Evolutionary conservation across 2,888 invertebrate species (phyloP), one percentile per base, ranked within the genome.

Genomic region (Rhamnusium bicolor): DNA sequence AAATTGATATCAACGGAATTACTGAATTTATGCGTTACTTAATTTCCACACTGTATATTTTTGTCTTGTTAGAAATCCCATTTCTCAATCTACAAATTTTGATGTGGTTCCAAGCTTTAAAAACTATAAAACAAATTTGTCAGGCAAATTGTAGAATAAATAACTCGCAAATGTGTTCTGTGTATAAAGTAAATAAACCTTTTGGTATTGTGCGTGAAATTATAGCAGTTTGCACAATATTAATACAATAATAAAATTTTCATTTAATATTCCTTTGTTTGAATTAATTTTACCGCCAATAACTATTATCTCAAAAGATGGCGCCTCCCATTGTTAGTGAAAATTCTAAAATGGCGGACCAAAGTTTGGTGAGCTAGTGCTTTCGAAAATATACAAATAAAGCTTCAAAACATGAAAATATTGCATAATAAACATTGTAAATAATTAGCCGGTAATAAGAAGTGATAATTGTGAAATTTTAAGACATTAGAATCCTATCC

Each of bases 311-410:
- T 86, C 86, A 86, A 87, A 90, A 92, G 92, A 92, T 92, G 92
- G 91, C 92, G 91, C 89, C 84, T 83, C 87, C 86, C 90, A 91
- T 92, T 92, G 91, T 92, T 92, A 91, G 89, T 89, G 88, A 89
- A 89, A 89, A 88, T 88, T 89, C 89, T 91, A 91, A 91, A 90
- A 92, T 92, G 92, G 92, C 92, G 91, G 90, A 90, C 88, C 89
- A 89, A 90, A 91, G 91, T 92, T 92, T 91, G 91, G 90, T 91
- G 91, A 73, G 76, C 75, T 72, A 91, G 91, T 89, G 89, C 90
- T 85, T 85, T 85, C 82, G 81, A 83, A 85, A 84, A 83, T 83
- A 82, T 72, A 80, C 77, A 80, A 81, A 80, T 80, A 83, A 83
- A 81, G 60, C 73, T 72, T 65, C 53, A 69, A 72, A 80, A 74